These are phyloP conservation scores for Hymenochirus boettgeri DNA, from an alignment of 2,113 vertebrate species.

Conservation along the genomic window DNA sequence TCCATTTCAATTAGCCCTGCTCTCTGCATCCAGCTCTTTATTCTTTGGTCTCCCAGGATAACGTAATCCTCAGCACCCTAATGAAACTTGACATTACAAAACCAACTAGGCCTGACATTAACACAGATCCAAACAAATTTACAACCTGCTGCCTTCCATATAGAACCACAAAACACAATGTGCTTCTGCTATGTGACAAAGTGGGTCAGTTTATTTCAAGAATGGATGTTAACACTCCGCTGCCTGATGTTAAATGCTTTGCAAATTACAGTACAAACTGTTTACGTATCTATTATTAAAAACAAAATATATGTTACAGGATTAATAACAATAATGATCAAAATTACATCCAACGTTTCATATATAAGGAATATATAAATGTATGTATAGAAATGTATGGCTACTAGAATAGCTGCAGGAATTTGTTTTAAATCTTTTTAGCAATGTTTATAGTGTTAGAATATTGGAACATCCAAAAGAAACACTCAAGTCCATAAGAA, in stretches of 20 bases:
- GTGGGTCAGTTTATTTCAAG: not conserved
- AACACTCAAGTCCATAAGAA: too few relatives aligned
- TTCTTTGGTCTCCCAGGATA: slow-evolving; percentile 4
- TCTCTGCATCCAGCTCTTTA: slow-evolving; percentile 9
- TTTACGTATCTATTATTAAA: too few relatives aligned
- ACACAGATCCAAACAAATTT: not conserved
- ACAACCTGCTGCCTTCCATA: not conserved
- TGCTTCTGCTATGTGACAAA: not conserved
- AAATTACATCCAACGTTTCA: too few relatives aligned
- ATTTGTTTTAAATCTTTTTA: too few relatives aligned
- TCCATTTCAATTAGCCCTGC: not conserved
- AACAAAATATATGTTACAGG: too few relatives aligned
- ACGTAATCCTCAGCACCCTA: slow-evolving; percentile 11
- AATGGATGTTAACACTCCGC: not conserved
- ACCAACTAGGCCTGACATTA: slow-evolving; percentile 7
- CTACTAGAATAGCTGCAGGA: too few relatives aligned
- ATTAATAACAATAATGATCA: too few relatives aligned
- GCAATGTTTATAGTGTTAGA: too few relatives aligned
- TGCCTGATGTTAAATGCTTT: not conserved
- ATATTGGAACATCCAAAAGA: too few relatives aligned
- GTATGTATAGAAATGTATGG: too few relatives aligned
- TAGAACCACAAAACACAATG: not conserved
- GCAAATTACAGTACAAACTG: too few relatives aligned
- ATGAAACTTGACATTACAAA: slow-evolving; percentile 16
- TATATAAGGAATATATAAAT: too few relatives aligned